Evolutionary conservation across 2,113 vertebrate genomes (phyloP).

Genomic region (Campylomormyrus numenius): DNA sequence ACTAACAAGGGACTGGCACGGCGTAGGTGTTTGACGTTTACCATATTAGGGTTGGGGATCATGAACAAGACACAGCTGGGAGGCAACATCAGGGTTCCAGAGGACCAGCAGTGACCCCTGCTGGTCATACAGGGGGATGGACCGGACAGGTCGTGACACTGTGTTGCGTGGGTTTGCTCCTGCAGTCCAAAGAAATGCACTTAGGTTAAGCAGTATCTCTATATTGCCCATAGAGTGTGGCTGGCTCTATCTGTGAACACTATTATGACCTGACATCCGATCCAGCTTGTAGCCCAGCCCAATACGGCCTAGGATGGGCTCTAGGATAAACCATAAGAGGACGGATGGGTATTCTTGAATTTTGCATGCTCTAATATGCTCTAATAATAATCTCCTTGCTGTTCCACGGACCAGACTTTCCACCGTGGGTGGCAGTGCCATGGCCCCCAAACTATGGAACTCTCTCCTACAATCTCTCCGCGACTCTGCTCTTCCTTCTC

Average conservation of each 20-base stretch:
- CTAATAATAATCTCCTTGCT: no score
- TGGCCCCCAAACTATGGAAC: no score
- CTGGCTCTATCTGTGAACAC: neutral
- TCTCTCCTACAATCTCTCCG: no score
- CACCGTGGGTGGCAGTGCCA: no score
- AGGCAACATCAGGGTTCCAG: neutral
- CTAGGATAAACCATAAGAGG: neutral
- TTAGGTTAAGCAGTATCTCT: neutral
- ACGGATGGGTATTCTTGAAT: neutral
- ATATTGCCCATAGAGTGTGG: neutral
- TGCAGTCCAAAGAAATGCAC: neutral
- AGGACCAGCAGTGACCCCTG: neutral
- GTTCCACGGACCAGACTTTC: no score
- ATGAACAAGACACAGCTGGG: no score
- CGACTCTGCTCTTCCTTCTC: no score
- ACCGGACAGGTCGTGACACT: neutral
- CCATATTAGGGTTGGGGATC: no score
- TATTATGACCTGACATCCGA: neutral
- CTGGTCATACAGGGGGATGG: neutral
- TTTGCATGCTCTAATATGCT: neutral
- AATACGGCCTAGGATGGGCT: neutral
- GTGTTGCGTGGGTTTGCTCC: neutral
- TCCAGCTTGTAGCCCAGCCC: neutral
- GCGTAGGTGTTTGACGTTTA: no score
- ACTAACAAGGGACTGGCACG: no score